These are phyloP conservation scores for Lerema accius DNA, from an alignment of 1,140 invertebrate genomes.

Conservation along the genomic window DNA sequence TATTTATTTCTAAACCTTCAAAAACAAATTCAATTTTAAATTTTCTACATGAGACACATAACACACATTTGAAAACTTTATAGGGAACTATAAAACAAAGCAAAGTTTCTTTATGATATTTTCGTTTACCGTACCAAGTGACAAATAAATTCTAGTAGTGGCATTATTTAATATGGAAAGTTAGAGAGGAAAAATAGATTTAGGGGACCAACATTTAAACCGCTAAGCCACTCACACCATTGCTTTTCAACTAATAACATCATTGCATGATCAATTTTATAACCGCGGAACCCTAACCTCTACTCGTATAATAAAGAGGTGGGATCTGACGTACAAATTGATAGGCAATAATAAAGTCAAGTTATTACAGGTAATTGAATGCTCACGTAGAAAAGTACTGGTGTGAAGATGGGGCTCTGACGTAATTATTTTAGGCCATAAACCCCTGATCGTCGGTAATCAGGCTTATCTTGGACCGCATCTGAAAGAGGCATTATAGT, in stretches of 20 bases:
- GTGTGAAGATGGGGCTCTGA: conserved; percentile 41
- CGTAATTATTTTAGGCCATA: conserved; percentile 62
- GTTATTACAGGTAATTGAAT: conserved; percentile 73
- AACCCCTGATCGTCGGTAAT: conserved; percentile 55
- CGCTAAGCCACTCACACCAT: no score
- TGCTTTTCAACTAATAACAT: not conserved
- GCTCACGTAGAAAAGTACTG: conserved; percentile 55
- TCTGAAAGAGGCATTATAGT: conserved; percentile 8
- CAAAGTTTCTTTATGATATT: no score
- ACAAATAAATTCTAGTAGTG: no score
- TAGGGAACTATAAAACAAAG: no score
- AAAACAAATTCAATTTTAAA: not conserved
- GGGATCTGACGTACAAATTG: conserved; percentile 58
- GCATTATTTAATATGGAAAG: no score
- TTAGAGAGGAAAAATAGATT: no score
- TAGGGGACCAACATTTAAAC: no score
- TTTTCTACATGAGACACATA: no score
- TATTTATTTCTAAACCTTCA: no score
- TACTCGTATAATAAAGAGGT: conserved; percentile 45
- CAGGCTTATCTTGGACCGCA: conserved; percentile 48
- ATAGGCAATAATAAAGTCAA: conserved; percentile 57
- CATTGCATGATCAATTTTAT: not conserved
- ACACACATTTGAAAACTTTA: no score
- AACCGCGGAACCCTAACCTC: conserved; percentile 34
- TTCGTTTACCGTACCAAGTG: no score